Evolutionary conservation across 2,797 vertebrate genomes (phyloP).

Genomic region (Sebastes glaucus): DNA sequence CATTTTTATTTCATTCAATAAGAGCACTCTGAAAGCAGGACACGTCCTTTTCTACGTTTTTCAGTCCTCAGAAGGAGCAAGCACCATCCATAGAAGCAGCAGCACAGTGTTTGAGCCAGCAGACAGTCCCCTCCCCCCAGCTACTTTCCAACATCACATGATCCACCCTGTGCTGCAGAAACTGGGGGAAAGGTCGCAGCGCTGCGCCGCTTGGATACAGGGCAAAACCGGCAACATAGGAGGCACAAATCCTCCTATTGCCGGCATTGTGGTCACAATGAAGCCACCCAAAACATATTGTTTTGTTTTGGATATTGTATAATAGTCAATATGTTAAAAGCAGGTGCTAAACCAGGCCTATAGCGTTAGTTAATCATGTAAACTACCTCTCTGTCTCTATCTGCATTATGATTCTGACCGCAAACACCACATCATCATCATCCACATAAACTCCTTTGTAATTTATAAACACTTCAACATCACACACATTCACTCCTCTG

Average conservation of each 20-base stretch:
- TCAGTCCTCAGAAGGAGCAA: constrained; percentile 20
- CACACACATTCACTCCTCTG: background rate
- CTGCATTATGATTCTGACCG: background rate
- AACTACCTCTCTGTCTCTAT: background rate
- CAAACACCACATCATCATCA: background rate
- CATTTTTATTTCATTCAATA: constrained; percentile 1
- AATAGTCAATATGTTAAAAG: background rate
- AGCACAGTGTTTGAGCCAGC: constrained; percentile 3
- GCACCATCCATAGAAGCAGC: constrained; percentile 14
- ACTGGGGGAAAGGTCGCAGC: constrained; percentile 86
- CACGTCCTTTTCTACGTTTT: constrained; percentile 29
- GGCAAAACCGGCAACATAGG: constrained; percentile 8
- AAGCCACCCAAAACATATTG: fast-evolving
- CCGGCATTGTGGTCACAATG: background rate
- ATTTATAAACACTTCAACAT: background rate
- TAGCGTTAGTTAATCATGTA: background rate
- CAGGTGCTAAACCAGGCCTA: background rate
- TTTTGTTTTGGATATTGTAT: background rate
- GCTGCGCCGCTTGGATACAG: constrained; percentile 53
- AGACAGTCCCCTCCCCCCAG: constrained; percentile 69
- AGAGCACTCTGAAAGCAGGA: constrained; percentile 36
- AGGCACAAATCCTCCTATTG: background rate
- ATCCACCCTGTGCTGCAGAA: constrained; percentile 73
- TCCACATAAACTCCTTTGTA: too few species aligned
- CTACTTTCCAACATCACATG: constrained; percentile 77